Percentiles rank a stretch among this genome's conserved stretches.
Conservation (phyloP, 2,113 vertebrate species). For the Hydropotes inermis region DNA sequence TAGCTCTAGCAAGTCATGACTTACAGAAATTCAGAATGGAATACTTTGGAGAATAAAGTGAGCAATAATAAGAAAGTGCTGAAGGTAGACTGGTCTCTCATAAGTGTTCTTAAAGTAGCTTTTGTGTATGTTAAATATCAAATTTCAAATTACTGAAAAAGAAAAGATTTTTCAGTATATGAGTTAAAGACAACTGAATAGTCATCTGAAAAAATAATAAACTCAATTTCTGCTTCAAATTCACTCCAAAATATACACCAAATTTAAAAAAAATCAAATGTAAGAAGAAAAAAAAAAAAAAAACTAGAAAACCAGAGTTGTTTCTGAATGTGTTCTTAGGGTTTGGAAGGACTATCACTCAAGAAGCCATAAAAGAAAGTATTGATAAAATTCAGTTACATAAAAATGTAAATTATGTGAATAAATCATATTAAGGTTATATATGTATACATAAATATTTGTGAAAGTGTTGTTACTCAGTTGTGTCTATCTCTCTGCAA, state of each 20-base stretch:
- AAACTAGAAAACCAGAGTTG: background rate
- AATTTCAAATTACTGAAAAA: background rate
- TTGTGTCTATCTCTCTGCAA: background rate
- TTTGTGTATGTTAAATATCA: background rate
- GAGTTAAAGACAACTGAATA: background rate
- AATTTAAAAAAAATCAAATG: background rate
- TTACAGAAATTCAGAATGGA: background rate
- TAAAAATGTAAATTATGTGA: background rate
- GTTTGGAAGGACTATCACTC: background rate
- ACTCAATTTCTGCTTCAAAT: background rate
- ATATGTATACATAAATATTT: background rate
- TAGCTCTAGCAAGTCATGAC: background rate
- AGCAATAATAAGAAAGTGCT: background rate
- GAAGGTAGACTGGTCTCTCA: rapidly evolving
- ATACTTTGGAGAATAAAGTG: background rate
- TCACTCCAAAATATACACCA: background rate
- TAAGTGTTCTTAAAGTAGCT: background rate
- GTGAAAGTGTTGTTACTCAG: background rate
- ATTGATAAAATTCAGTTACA: background rate
- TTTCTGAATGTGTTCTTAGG: background rate
- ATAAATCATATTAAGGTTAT: background rate
- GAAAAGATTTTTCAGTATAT: background rate
- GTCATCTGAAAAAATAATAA: background rate
- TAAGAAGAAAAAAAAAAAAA: background rate
- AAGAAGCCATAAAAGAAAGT: background rate